phyloP scores from a whole-genome alignment of 1,140 invertebrate genomes.

The Pinna nobilis region DNA sequence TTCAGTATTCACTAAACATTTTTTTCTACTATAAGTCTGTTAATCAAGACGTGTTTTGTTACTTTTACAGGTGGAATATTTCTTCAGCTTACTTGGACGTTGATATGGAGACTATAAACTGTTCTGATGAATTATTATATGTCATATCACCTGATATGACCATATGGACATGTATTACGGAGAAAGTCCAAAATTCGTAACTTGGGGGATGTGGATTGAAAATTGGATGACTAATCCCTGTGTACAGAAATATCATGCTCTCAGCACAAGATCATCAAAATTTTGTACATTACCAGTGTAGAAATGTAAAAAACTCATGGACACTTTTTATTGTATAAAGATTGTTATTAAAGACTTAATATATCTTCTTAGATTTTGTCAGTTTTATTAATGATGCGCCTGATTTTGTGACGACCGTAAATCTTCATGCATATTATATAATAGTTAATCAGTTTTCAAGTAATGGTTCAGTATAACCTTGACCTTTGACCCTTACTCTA shows the following conservation, averaged over 20 bases:
- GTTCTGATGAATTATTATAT: too few species aligned
- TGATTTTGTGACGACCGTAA: neutral
- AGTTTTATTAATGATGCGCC: neutral
- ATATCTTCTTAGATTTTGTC: neutral
- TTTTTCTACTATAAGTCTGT: neutral
- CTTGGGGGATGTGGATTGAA: too few species aligned
- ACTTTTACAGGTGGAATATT: constrained; percentile 71
- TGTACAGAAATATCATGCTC: too few species aligned
- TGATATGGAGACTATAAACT: too few species aligned
- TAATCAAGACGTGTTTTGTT: constrained; percentile 25
- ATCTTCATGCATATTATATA: neutral
- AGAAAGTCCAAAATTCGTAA: too few species aligned
- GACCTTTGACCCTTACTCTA: neutral
- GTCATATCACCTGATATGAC: too few species aligned
- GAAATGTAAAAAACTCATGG: neutral
- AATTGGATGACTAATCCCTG: too few species aligned
- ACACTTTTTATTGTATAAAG: neutral
- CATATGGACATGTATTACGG: too few species aligned
- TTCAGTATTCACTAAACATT: neutral
- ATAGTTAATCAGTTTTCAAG: neutral
- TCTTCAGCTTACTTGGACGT: constrained; percentile 71
- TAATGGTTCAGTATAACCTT: neutral
- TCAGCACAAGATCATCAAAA: too few species aligned
- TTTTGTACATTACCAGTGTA: too few species aligned
- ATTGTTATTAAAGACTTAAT: neutral